A percentile compares a stretch with the other conserved stretches of the same genome.
These are phyloP conservation scores for Pristionchus exspectatus DNA, from an alignment of 2,888 invertebrate genomes.

Conservation along the genomic window DNA sequence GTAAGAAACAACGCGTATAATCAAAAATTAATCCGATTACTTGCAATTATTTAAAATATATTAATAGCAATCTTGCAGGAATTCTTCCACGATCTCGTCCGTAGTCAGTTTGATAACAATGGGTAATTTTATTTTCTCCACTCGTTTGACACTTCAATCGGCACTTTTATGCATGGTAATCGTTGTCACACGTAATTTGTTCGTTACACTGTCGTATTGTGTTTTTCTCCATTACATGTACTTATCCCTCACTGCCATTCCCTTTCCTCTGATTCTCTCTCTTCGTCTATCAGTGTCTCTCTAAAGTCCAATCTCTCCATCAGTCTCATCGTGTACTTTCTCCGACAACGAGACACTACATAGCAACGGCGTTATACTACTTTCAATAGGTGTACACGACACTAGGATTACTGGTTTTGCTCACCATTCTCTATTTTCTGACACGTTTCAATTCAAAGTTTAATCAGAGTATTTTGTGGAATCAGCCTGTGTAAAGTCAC, in stretches of 20 bases:
- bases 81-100: slow-evolving; percentile 10
- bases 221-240: not conserved
- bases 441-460: not conserved
- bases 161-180: too few species aligned
- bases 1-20: too few species aligned
- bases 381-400: not conserved
- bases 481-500: not conserved
- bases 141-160: too few species aligned
- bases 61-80: not conserved
- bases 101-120: not conserved
- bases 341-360: not conserved
- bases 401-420: not conserved
- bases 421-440: not conserved
- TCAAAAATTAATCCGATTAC: too few species aligned
- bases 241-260: not conserved
- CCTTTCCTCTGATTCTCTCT: slow-evolving; percentile 28
- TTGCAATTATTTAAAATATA: too few species aligned
- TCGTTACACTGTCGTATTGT: not conserved
- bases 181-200: not conserved
- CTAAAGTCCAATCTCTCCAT: not conserved
- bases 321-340: not conserved
- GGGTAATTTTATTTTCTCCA: too few species aligned
- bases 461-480: not conserved
- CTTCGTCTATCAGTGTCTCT: not conserved
- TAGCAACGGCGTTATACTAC: not conserved